Base-by-base conservation (phyloP, 1,140 invertebrate species). In the Temnothorax longispinosus region DNA sequence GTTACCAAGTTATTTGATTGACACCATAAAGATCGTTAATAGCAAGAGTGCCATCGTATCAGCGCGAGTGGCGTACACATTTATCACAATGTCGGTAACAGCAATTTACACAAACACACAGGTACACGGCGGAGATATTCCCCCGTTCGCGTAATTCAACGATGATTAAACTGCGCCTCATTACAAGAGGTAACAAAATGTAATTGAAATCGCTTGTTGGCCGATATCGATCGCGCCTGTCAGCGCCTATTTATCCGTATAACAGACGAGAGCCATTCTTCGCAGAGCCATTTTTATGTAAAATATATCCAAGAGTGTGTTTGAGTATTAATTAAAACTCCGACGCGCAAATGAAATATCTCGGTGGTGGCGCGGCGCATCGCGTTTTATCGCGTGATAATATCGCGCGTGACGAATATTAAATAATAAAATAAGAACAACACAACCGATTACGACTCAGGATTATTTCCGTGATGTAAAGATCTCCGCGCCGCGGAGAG, bases 51-150 rank as follows among this genome's bases (percentile, higher is more conserved):
- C 54, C 80, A 84, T 84, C 80, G 80, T 84, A 84, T 84, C 69
- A 84, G n/a, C 54, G 80, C 69, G 80, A 62, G 80, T 50, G 67
- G 80, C 69, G 54, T 84, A 75, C 56, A 75, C 80, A 84, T 84
- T 84, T 84, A 84, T 84, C 80, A 84, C 80, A 75, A 84, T 84
- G 80, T 84, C 80, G 80, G 80, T 84, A 84, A 62, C 80, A 84
- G 80, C 80, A 84, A 84, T 84, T 84, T 84, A 60, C 52, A 75
- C 80, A 75, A 41, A 75, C 80, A 84, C 80, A 84, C 38, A 60
- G 27, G 13, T 32, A 56, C 13, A 8, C 15, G 5, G 13, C 15
- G 27, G 38, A 4, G 32, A 21, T 74, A 50, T 27, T n/a, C 69
- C 47, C 69, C 44, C 52, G 71, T 75, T 75, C 44, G 32, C 54